Conservation (phyloP, 2,113 vertebrate genomes). For the Psophia crepitans region DNA sequence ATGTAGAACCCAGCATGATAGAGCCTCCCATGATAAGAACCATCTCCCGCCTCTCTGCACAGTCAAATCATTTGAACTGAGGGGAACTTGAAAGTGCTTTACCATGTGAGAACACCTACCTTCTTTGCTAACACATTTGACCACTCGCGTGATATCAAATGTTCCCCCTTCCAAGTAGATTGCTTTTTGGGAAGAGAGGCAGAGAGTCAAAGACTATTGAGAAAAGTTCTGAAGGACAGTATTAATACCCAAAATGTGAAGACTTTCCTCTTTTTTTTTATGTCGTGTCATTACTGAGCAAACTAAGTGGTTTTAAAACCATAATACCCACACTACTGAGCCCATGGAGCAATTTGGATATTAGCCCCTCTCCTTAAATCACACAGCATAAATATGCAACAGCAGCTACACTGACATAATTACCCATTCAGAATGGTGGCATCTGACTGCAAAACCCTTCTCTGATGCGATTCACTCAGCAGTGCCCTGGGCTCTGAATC, state of each 20-base stretch:
- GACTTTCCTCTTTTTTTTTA: no score
- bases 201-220: background rate
- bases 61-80: background rate
- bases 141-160: background rate
- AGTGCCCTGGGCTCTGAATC: background rate
- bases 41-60: background rate
- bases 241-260: background rate
- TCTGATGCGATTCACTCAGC: background rate
- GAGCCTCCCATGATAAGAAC: background rate
- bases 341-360: background rate
- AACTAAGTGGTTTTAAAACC: background rate
- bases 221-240: background rate
- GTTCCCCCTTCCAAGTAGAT: background rate
- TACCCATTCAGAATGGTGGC: background rate
- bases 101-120: background rate
- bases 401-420: background rate
- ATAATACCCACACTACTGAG: background rate
- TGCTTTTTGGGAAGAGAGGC: background rate
- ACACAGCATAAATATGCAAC: fast-evolving
- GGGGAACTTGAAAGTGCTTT: background rate
- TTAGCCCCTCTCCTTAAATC: background rate
- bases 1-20: background rate
- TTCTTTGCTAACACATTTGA: background rate
- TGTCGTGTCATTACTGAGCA: background rate
- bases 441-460: background rate